Evolutionary conservation across 2,113 vertebrate genomes (phyloP).

Genomic region (rabbit (Oryctolagus cuniculus)): mOryCun1.1 NC_091437.1:53947501-53948000

Average conservation of each 20-base stretch:
- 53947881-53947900: background rate
- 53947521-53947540: constrained; percentile 16
- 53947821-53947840: background rate
- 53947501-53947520: background rate
- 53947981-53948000: background rate
- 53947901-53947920: constrained; percentile 46
- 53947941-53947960: background rate
- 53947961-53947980: background rate
- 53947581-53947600: constrained; percentile 16
- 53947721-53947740: background rate
- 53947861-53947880: constrained; percentile 22
- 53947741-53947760: background rate
- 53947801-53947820: constrained; percentile 13
- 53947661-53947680: background rate
- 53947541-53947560: background rate
- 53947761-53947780: background rate
- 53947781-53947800: background rate
- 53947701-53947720: background rate
- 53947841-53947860: constrained; percentile 51
- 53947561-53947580: background rate
- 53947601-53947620: constrained; percentile 24
- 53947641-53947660: background rate
- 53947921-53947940: background rate
- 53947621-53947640: constrained; percentile 55
- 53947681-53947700: background rate